Conservation (phyloP, 2,888 invertebrate species). For the Apotomis capreana region DNA sequence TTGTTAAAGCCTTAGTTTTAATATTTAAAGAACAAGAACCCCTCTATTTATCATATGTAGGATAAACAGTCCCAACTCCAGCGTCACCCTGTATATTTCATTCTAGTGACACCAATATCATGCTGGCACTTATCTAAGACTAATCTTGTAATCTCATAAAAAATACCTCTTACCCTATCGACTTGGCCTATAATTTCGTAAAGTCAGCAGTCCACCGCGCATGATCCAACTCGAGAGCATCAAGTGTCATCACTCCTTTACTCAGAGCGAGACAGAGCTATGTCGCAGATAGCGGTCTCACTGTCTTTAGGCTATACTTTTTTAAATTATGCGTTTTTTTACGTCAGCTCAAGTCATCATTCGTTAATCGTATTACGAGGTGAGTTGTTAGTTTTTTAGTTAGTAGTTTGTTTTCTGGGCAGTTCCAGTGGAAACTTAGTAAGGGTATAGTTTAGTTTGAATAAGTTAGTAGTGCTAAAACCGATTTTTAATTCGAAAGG, state of each 20-base stretch:
- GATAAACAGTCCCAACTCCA: too few relatives aligned
- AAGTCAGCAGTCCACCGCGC: conserved; percentile 62
- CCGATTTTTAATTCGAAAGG: too few relatives aligned
- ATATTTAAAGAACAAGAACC: too few relatives aligned
- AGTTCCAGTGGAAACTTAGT: neutral
- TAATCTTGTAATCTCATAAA: conserved; percentile 12
- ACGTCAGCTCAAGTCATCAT: conserved; percentile 48
- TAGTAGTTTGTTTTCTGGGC: neutral
- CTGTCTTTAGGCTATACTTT: conserved; percentile 32
- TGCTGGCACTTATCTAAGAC: neutral
- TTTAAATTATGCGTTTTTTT: conserved; percentile 16
- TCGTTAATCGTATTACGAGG: conserved; percentile 61
- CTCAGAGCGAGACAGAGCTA: neutral
- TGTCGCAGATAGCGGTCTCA: conserved; percentile 6
- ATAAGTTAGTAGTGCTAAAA: neutral
- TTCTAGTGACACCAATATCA: neutral
- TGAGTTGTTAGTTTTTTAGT: conserved; percentile 29
- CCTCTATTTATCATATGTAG: too few relatives aligned
- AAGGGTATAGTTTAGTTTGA: neutral
- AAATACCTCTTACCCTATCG: conserved; percentile 30
- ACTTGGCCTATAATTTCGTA: conserved; percentile 43
- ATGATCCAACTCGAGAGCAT: conserved; percentile 63
- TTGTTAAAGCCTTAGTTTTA: too few relatives aligned
- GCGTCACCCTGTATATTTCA: neutral
- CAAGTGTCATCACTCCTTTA: conserved; percentile 47